A percentile compares a stretch with the other conserved stretches of the same genome.
Evolutionary conservation across 2,888 invertebrate genomes (phyloP).

Genomic region (Polydrusus cervinus): DNA sequence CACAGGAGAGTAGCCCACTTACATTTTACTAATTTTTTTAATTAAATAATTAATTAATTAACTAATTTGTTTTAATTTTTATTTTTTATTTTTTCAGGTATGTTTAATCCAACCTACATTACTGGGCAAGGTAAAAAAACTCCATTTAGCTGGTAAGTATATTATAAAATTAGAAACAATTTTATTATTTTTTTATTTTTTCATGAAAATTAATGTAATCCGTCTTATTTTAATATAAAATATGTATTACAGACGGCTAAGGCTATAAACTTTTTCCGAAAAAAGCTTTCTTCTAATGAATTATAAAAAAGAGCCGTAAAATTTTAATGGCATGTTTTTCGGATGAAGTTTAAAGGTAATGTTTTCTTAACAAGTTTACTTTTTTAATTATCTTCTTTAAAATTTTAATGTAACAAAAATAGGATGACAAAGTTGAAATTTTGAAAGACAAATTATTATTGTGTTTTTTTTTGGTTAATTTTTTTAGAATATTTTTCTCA

Average conservation of each 20-base stretch:
- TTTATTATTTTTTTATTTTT: neutral
- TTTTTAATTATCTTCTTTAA: conserved; percentile 2
- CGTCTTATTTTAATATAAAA: conserved; percentile 4
- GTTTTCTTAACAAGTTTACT: neutral
- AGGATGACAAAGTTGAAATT: neutral
- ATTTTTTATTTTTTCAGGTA: no score
- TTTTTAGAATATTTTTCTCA: no score
- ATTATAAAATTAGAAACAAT: neutral
- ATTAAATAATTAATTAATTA: no score
- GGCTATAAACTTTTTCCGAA: neutral
- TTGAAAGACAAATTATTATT: no score
- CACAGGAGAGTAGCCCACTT: no score
- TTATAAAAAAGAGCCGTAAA: neutral
- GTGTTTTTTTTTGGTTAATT: no score
- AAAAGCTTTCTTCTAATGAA: conserved; percentile 1
- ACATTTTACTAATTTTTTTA: no score
- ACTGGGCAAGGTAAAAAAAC: no score
- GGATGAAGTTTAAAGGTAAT: neutral
- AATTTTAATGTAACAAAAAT: conserved; percentile 6
- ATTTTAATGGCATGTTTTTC: conserved; percentile 2
- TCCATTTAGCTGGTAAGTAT: no score
- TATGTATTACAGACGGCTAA: neutral
- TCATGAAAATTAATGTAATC: conserved; percentile 1
- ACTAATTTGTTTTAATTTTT: no score
- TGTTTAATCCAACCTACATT: no score